These are phyloP conservation scores for Protophormia terraenovae DNA, from an alignment of 2,888 invertebrate species.

Conservation along the genomic window DNA sequence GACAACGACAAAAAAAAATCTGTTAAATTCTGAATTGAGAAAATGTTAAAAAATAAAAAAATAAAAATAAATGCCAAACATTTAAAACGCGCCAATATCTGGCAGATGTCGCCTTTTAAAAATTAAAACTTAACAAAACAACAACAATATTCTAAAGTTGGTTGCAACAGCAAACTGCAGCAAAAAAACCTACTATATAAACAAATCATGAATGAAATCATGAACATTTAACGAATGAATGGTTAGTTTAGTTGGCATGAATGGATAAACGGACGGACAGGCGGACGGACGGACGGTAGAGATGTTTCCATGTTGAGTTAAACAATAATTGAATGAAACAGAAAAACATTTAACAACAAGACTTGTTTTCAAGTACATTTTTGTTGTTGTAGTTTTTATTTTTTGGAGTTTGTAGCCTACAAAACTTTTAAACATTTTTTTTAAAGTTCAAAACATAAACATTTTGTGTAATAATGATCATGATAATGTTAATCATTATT, in stretches of 20 bases:
- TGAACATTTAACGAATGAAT: conserved; percentile 42
- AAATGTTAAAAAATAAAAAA: conserved; percentile 9
- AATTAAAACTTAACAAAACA: conserved; percentile 43
- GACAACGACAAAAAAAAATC: conserved; percentile 22
- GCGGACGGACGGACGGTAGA: not conserved
- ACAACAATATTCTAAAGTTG: conserved; percentile 8
- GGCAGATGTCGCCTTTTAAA: conserved; percentile 66
- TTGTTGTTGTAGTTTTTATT: not conserved
- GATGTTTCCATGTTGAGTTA: conserved; percentile 23
- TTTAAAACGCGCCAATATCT: conserved; percentile 59
- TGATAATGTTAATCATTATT: conserved; percentile 17
- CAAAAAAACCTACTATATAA: conserved; percentile 26
- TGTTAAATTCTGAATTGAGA: conserved; percentile 43
- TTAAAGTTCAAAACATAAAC: conserved; percentile 44
- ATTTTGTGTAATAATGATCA: conserved; percentile 28
- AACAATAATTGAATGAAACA: conserved; percentile 55
- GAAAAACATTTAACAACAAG: conserved; percentile 10
- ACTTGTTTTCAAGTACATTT: conserved; percentile 37
- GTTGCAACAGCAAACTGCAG: conserved; percentile 12
- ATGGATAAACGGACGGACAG: not conserved
- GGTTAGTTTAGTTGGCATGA: no score
- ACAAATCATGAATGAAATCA: conserved; percentile 63
- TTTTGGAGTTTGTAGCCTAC: not conserved
- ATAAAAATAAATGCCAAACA: conserved; percentile 47
- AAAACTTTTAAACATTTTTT: conserved; percentile 1